phyloP scores from a whole-genome alignment of 2,888 invertebrate genomes.

The Chymomyza procnemis region DNA sequence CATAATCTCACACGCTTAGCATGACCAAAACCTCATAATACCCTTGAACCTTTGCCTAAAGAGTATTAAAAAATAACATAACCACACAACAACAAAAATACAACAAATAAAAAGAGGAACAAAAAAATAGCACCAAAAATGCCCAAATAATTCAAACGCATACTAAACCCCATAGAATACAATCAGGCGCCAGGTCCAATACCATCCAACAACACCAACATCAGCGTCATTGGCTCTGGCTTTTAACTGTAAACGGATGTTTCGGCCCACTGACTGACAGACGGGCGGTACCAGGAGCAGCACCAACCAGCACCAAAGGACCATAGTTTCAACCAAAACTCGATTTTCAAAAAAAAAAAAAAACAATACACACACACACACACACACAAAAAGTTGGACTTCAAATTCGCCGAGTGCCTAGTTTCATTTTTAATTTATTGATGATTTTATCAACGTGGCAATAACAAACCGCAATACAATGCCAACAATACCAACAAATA shows the following conservation, averaged over 20 bases:
- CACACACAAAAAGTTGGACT: neutral
- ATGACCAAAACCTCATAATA: neutral
- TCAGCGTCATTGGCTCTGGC: slow-evolving; percentile 23
- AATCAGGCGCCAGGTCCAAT: slow-evolving; percentile 21
- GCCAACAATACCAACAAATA: slow-evolving; percentile 3
- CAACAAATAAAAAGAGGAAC: neutral
- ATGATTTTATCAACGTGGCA: slow-evolving; percentile 52
- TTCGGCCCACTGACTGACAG: slow-evolving; percentile 33
- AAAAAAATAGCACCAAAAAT: neutral
- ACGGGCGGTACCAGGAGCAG: neutral
- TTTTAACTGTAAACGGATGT: slow-evolving; percentile 37
- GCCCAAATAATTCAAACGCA: neutral
- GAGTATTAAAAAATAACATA: no score
- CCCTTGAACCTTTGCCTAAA: neutral
- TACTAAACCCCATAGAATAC: neutral
- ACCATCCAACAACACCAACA: slow-evolving; percentile 30
- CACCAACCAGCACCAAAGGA: neutral
- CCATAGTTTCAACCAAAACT: neutral
- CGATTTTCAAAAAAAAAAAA: neutral
- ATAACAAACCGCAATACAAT: slow-evolving; percentile 46
- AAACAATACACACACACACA: no score
- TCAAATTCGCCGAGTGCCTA: slow-evolving; percentile 25
- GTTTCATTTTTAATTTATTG: slow-evolving; percentile 57
- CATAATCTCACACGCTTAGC: no score
- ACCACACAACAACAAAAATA: no score